Evolutionary conservation across 1,140 invertebrate species (phyloP).

Genomic region (Bombus picipes): DNA sequence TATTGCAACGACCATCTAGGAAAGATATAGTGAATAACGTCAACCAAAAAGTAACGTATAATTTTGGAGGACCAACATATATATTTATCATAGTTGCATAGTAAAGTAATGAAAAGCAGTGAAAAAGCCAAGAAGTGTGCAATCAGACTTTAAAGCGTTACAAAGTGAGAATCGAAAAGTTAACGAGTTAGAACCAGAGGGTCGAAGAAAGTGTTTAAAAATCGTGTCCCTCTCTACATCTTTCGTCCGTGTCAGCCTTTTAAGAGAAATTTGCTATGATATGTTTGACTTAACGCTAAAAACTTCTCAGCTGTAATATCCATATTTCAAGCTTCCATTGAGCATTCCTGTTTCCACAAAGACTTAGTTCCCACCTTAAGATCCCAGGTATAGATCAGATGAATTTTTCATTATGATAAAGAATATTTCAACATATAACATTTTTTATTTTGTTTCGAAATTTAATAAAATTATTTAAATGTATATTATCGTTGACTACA

Average conservation of each 20-base stretch:
- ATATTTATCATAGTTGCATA: neutral
- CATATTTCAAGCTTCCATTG: neutral
- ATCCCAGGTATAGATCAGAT: no score
- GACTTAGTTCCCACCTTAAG: no score
- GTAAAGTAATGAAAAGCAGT: neutral
- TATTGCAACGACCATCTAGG: no score
- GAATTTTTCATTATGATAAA: no score
- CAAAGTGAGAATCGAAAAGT: conserved; percentile 3
- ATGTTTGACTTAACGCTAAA: neutral
- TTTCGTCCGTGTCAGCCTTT: neutral
- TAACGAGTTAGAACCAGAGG: neutral
- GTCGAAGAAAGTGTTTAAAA: conserved; percentile 8
- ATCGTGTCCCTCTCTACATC: neutral
- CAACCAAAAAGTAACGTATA: no score
- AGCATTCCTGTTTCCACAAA: no score
- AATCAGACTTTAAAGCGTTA: neutral
- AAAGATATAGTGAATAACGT: no score
- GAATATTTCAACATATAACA: neutral
- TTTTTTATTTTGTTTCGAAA: neutral
- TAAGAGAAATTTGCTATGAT: neutral
- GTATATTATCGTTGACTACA: neutral
- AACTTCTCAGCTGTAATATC: neutral
- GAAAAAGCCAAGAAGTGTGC: conserved; percentile 11
- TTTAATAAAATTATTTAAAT: neutral
- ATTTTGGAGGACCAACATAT: neutral